Conservation (phyloP, 30 jellyfish, hydroid and myxozoan species). For the Hydractinia echinata region DNA sequence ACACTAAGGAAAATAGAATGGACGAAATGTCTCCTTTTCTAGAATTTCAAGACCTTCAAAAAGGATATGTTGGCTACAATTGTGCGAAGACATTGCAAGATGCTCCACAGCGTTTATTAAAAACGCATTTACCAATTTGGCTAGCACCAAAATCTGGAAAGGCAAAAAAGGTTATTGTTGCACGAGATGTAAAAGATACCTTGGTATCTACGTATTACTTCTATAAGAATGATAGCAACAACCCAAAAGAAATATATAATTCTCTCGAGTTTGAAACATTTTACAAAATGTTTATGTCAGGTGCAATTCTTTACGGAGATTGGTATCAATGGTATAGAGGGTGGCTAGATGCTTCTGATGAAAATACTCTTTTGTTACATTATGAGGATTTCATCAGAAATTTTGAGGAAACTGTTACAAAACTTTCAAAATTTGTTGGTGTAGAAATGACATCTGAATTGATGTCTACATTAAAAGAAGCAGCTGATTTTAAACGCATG, state of each 20-base stretch:
- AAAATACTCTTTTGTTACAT: not conserved
- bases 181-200: too few relatives aligned
- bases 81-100: not conserved
- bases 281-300: not conserved
- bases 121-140: slow-evolving; percentile 9
- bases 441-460: too few relatives aligned
- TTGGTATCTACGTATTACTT: too few relatives aligned
- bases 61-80: not conserved
- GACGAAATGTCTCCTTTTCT: not conserved
- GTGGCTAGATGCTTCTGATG: not conserved
- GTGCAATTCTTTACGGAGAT: not conserved
- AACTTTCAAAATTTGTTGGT: too few relatives aligned
- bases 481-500: too few relatives aligned
- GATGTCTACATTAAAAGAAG: too few relatives aligned
- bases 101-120: not conserved
- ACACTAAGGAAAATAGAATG: not conserved
- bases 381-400: not conserved
- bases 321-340: not conserved
- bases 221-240: too few relatives aligned
- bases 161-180: not conserved
- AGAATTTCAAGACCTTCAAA: not conserved
- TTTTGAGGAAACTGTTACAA: not conserved
- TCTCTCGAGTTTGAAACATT: not conserved
- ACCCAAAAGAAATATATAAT: too few relatives aligned
- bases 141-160: not conserved